A percentile compares a stretch with the other conserved stretches of the same genome.
Evolutionary conservation across 2,888 invertebrate genomes (phyloP).

Genomic region (Stenodera caucasica): DNA sequence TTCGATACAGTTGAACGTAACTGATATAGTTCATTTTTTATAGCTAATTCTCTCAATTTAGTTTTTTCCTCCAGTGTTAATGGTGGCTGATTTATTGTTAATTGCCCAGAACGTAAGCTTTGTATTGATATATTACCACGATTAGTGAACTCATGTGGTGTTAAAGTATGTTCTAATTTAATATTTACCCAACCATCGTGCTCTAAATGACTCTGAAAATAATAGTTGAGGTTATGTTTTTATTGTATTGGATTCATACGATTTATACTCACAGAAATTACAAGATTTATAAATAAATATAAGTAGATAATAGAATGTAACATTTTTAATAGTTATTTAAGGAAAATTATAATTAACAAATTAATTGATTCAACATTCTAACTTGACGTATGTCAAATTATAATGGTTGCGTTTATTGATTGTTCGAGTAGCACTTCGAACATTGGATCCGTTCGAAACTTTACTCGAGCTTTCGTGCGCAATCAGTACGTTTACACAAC

Average conservation of each 20-base stretch:
- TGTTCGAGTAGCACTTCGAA: no score
- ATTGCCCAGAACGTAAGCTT: conserved; percentile 68
- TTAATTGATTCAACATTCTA: not conserved
- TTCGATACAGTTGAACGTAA: conserved; percentile 70
- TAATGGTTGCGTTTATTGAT: no score
- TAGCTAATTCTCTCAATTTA: conserved; percentile 64
- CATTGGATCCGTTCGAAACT: no score
- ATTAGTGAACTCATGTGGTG: conserved; percentile 61
- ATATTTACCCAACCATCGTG: conserved; percentile 76
- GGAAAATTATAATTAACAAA: not conserved
- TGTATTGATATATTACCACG: conserved; percentile 73
- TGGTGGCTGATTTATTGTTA: conserved; percentile 65
- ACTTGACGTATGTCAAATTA: not conserved
- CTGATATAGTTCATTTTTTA: conserved; percentile 73
- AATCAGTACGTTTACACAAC: no score
- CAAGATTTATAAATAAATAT: not conserved
- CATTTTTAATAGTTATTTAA: not conserved
- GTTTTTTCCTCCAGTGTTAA: conserved; percentile 61
- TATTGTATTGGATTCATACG: not conserved
- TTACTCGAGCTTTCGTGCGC: no score
- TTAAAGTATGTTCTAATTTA: conserved; percentile 68
- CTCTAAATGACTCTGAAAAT: conserved; percentile 63
- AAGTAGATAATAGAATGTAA: not conserved
- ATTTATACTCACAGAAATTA: not conserved
- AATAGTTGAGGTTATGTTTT: conserved; percentile 5